Evolutionary conservation across 1,140 invertebrate species (phyloP), one percentile per base, ranked within the genome.

Genomic region (Lithobius niger): DNA sequence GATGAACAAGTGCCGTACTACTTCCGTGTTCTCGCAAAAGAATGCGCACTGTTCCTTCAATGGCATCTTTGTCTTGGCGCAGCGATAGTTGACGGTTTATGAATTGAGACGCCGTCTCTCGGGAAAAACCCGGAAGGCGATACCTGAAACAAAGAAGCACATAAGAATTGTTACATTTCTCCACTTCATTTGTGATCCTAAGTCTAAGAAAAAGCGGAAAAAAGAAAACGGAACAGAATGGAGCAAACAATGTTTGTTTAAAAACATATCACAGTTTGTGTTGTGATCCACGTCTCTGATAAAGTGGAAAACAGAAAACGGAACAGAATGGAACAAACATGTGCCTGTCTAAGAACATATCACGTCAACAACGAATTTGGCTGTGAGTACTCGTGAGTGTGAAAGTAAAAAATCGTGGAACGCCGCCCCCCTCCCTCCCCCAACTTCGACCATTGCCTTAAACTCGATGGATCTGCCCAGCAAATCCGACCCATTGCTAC

Each of bases 51-150:
- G 4, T 50, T 26, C 4, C 48, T 21, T 50, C 48, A 3, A 19
- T 26, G 10, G 22, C 27, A 6, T 50, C 48, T 50, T 50, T 50
- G 25, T 50, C 48, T 27, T 3, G 3, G 10, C 13, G 4, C 6
- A 27, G 22, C 4, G 13, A 22, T 26, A 50, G 4, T 26, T 50
- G 48, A 3, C 25, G 21, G 24, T 13, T 50, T 6, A 50, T 27
- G 19, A 50, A 50, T 6, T 50, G 48, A 4, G 48, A 50, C 6
- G 48, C 48, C 25, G 13, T 27, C 13, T 50, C 48, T 26, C 48
- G 4, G 4, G 48, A 6, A 50, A 50, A 50, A 25, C 4, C 13
- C 27, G 25, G 48, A 6, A 50, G 21, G 3, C 48, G 48, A 27
- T 50, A 50, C 6, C 31, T 36, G n/a, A 36, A n/a, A 36, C 6